These are phyloP conservation scores for Vulpes vulpes DNA, from an alignment of 2,113 vertebrate genomes.

Conservation along the genomic window DNA sequence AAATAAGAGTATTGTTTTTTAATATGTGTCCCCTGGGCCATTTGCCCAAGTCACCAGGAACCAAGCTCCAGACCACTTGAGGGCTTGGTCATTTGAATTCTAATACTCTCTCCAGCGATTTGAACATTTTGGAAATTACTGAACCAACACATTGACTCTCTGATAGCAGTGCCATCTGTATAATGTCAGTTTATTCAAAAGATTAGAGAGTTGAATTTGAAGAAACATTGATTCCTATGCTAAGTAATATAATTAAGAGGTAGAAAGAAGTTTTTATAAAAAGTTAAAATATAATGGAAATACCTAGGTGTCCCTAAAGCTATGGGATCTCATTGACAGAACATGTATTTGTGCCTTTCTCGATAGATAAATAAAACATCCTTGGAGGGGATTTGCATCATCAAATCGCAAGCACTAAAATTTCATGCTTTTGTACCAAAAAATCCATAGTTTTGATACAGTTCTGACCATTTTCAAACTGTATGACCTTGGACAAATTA, in stretches of 20 bases:
- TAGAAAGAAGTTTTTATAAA: neutral
- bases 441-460: neutral
- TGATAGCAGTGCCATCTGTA: neutral
- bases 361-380: neutral
- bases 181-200: neutral
- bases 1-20: neutral
- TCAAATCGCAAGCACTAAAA: neutral
- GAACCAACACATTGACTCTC: neutral
- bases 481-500: slow-evolving; percentile 5
- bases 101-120: neutral
- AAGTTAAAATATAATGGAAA: slow-evolving; percentile 18
- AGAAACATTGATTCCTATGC: neutral
- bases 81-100: neutral
- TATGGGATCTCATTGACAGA: neutral
- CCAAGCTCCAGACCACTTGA: neutral
- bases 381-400: neutral
- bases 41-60: neutral
- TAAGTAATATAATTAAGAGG: neutral
- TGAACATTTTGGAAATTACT: neutral
- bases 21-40: neutral
- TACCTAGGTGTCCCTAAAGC: neutral
- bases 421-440: neutral
- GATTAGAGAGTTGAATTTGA: neutral
- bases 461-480: neutral
- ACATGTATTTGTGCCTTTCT: neutral